Base-by-base conservation (phyloP, 2,888 invertebrate species). In the Dolomedes plantarius region DNA sequence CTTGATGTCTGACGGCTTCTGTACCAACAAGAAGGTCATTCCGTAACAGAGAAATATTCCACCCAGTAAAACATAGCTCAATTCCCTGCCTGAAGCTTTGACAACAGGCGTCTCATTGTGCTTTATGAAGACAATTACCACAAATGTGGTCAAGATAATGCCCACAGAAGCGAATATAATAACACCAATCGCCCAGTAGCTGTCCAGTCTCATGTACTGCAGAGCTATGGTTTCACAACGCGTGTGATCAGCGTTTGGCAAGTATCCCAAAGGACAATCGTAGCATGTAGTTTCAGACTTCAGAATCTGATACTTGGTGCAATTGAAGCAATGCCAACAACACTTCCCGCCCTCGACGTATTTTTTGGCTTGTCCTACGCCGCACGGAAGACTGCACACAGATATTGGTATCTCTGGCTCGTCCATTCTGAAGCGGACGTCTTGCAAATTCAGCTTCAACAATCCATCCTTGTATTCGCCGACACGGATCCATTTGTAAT, bases 281-380 rank as follows among this genome's bases (percentile, higher is more conserved):
- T 94, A 93, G 91, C 98, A 98, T 87, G 95, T 95, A 0, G 96
- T 97, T 91, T 96, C 96, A 91, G 96, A 95, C 29, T 92, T 92
- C 0, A 95, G 94, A 89, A 95, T 95, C 94, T 97, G 95, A 92
- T 96, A 96, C 90, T 94, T 94, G 69, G 95, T 94, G 92, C 98
- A 97, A 91, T 96, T 95, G 92, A 95, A 95, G 92, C 97, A 97
- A 91, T 96, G 96, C 97, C 97, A 97, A 91, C 97, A 97, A 91
- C 97, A 97, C 91, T 95, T 96, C 91, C 97, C 97, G 0, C 97
- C 97, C 91, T 97, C 97, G 65, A 97, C 95, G 92, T 96, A 96
- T 91, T 96, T 95, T 93, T 96, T 97, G 86, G 97, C 97, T 92
- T 98, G 97, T 0, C 97, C 97, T 78, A 94, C 93, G 90, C 95